Base-by-base conservation (phyloP, 2,888 invertebrate species). In the Cephalotes varians region DNA sequence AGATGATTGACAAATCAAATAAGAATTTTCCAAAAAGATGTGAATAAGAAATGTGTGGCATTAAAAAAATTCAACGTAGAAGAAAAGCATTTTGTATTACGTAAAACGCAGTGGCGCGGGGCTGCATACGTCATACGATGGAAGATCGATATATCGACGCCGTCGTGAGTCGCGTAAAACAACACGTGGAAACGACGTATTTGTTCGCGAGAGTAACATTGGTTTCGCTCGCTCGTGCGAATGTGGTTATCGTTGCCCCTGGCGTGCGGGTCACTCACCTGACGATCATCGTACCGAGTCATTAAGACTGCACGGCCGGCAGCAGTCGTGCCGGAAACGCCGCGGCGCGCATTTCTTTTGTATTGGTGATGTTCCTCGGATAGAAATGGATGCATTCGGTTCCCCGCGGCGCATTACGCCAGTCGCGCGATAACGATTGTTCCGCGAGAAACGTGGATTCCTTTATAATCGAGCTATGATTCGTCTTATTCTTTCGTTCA, bases 231-330 rank as follows among this genome's bases (percentile, higher is more conserved):
- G 73, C 49, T 77, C 60, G 81, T 60, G 67, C 83, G 87, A 87
- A 69, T 34, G 87, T 86, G 87, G 88, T 88, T 90, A 91, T 91
- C 90, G 86, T 88, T 89, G 88, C 87, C 85, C 86, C 83, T 86
- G 86, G 80, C 86, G 64, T 34, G 44, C 81, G 87, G 92, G 92
- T 92, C 92, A 92, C 92, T 93, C 92, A 92, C 92, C 92, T 91
- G 91, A 88, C 90, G 87, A 87, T 88, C 86, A 90, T 88, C 87
- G 87, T 86, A 90, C 88, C 87, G 90, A 91, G 92, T 91, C 90
- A 92, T 91, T 91, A 90, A 91, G 88, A 90, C 65, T 88, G 84
- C 82, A 81, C 83, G 77, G 83, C 74, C 82, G 65, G 54, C 83
- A 74, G 54, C 82, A 67, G 67, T 71, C 82, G 76, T 87, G 86